Evolutionary conservation across 2,113 vertebrate genomes (phyloP).

Genomic region (Phalacrocorax carbo): DNA sequence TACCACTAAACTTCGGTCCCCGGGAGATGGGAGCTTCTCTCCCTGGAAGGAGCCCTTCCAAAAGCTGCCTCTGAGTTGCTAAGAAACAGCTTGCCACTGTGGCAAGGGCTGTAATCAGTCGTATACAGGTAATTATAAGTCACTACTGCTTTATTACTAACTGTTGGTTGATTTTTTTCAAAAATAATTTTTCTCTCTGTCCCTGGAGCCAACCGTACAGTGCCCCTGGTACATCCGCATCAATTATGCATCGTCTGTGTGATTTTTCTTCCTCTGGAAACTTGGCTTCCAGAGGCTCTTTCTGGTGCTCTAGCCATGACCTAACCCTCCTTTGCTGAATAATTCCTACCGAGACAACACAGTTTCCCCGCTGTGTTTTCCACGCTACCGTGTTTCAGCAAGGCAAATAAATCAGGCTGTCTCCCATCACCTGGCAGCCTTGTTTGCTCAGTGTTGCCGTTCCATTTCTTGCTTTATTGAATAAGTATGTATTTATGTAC

Average conservation of each 20-base stretch:
- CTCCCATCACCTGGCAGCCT: constrained; percentile 17
- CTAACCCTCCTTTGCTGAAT: constrained; percentile 35
- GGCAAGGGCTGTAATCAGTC: background rate
- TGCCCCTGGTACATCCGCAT: background rate
- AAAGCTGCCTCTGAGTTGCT: constrained; percentile 21
- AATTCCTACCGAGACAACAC: constrained; percentile 46
- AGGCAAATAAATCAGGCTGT: constrained; percentile 49
- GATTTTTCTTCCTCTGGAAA: constrained; percentile 15
- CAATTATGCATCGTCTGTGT: background rate
- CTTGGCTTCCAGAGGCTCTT: constrained; percentile 19
- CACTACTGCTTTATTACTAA: constrained; percentile 28
- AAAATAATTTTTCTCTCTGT: background rate
- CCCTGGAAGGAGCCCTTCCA: background rate
- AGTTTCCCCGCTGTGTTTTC: constrained; percentile 24
- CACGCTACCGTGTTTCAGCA: background rate
- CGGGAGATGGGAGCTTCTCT: background rate
- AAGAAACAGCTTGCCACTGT: constrained; percentile 42
- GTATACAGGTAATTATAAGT: constrained; percentile 47
- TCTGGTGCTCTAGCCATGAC: constrained; percentile 39
- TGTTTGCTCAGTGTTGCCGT: constrained; percentile 40
- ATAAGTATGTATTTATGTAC: constrained; percentile 32
- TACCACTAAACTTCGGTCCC: background rate
- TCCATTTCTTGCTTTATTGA: constrained; percentile 52
- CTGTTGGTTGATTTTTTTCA: background rate
- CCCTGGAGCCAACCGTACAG: background rate